Conservation (phyloP, 2,888 invertebrate species). For the Seladonia tumulorum region DNA sequence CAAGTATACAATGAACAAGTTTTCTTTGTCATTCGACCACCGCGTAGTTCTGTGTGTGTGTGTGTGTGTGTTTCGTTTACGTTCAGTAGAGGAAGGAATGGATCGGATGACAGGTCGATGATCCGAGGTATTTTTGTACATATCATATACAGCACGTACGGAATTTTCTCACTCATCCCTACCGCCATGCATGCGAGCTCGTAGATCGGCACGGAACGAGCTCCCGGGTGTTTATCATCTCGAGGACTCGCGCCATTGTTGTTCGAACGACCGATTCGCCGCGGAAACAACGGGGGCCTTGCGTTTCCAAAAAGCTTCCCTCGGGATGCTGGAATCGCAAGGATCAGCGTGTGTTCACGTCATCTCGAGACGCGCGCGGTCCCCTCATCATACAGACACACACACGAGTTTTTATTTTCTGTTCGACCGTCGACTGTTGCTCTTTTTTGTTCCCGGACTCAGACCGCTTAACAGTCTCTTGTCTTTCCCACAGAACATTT, state of each 20-base stretch:
- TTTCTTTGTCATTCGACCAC: slow-evolving; percentile 21
- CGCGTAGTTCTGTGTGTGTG: slow-evolving; percentile 51
- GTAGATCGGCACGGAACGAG: slow-evolving; percentile 42
- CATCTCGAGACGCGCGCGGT: neutral
- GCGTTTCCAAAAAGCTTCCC: neutral
- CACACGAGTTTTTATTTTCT: slow-evolving; percentile 13
- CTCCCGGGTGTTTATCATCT: slow-evolving; percentile 6
- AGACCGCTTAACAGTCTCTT: slow-evolving; percentile 21
- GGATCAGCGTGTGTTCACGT: slow-evolving; percentile 40
- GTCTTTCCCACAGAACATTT: slow-evolving; percentile 89
- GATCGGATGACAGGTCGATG: slow-evolving; percentile 36
- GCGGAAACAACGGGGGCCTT: slow-evolving; percentile 36
- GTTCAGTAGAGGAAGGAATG: slow-evolving; percentile 53
- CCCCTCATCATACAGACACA: neutral
- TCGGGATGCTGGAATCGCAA: neutral
- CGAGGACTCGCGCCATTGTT: slow-evolving; percentile 11
- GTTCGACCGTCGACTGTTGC: neutral
- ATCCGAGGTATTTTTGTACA: slow-evolving; percentile 49
- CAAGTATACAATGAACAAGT: slow-evolving; percentile 8
- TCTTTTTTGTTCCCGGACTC: neutral
- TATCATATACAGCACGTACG: slow-evolving; percentile 62
- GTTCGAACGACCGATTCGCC: slow-evolving; percentile 1
- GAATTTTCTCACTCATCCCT: slow-evolving; percentile 57
- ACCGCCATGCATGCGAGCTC: slow-evolving; percentile 66
- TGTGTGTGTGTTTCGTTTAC: slow-evolving; percentile 42